Conservation (phyloP, 2,888 invertebrate genomes). For the Syrphus vitripennis region DNA sequence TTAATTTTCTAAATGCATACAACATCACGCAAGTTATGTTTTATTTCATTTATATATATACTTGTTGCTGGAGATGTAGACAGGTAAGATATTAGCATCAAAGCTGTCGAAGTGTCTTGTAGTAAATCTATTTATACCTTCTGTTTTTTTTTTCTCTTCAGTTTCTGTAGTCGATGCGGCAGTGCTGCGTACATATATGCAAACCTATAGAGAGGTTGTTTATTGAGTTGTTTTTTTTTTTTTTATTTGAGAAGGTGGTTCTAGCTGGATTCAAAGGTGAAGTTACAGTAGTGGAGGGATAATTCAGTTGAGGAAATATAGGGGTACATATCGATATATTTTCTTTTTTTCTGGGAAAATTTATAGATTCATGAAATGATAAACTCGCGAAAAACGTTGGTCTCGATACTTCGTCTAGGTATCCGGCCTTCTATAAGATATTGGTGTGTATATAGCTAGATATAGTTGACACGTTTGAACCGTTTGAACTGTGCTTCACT, state of each 20-base stretch:
- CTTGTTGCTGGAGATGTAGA: neutral
- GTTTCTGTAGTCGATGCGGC: neutral
- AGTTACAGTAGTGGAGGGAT: neutral
- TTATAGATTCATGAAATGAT: no score
- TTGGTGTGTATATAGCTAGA: no score
- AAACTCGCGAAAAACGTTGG: no score
- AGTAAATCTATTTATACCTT: constrained; percentile 26
- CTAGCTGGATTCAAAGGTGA: neutral
- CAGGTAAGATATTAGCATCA: constrained; percentile 42
- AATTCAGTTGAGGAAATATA: neutral
- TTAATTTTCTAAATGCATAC: constrained; percentile 36
- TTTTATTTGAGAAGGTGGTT: constrained; percentile 8
- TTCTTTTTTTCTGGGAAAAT: neutral
- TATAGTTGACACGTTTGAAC: no score
- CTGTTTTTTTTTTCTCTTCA: neutral
- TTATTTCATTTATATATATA: neutral
- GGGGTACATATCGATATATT: no score
- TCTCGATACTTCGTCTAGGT: no score
- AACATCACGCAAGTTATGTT: neutral
- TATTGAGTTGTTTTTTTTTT: constrained; percentile 19
- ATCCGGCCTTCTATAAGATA: no score
- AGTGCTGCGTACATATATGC: neutral
- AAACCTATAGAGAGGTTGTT: neutral
- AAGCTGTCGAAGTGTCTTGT: constrained; percentile 53
- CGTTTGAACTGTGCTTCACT: no score